Conservation (phyloP, 1,140 invertebrate species). For the Drosophila miranda region DNA sequence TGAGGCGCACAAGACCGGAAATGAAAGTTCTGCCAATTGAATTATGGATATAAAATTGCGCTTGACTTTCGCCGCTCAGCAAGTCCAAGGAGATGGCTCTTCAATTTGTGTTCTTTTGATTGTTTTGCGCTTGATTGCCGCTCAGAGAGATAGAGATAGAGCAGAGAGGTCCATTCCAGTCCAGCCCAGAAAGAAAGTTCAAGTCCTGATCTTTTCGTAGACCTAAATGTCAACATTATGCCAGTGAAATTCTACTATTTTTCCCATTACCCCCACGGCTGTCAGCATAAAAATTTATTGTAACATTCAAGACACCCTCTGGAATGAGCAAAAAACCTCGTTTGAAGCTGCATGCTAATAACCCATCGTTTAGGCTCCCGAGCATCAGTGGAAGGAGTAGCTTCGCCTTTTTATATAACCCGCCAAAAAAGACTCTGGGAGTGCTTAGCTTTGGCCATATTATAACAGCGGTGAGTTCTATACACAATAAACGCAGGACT, state of each 20-base stretch:
- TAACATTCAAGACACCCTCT: constrained; percentile 1
- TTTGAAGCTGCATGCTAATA: too few relatives aligned
- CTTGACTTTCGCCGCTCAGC: constrained; percentile 28
- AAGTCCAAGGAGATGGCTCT: constrained; percentile 8
- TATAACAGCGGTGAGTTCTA: constrained; percentile 28
- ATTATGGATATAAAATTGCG: constrained; percentile 59
- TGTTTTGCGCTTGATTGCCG: constrained; percentile 14
- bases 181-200: not conserved
- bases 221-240: constrained; percentile 9
- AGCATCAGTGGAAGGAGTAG: constrained; percentile 32
- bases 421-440: constrained; percentile 4
- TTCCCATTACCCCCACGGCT: not conserved
- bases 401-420: constrained; percentile 18
- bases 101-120: constrained; percentile 17
- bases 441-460: constrained; percentile 31
- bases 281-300: not conserved
- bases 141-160: not conserved
- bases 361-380: constrained; percentile 5
- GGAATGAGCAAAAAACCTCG: constrained; percentile 24
- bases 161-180: constrained; percentile 10
- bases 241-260: constrained; percentile 11
- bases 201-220: too few relatives aligned
- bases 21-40: constrained; percentile 64
- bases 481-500: not conserved
- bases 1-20: constrained; percentile 51